Conservation (phyloP, 2,888 invertebrate species). For the Teleogryllus oceanicus region DNA sequence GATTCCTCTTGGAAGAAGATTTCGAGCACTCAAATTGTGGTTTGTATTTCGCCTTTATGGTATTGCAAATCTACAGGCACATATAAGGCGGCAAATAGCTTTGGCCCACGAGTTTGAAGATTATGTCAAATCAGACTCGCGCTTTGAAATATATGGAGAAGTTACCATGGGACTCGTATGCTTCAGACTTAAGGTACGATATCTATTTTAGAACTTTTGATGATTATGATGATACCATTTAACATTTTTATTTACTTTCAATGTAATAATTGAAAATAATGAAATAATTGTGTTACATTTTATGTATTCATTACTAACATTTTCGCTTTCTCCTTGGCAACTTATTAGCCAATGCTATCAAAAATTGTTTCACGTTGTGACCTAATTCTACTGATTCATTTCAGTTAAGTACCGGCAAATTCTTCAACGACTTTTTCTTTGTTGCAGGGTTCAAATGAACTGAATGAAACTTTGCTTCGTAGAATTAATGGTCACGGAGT, state of each 20-base stretch:
- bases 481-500: conserved; percentile 84
- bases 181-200: conserved; percentile 76
- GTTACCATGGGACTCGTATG: conserved; percentile 94
- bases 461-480: conserved; percentile 76
- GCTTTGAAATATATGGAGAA: conserved; percentile 87
- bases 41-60: conserved; percentile 90
- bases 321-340: too few species aligned
- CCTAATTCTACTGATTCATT: too few species aligned
- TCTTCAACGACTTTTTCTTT: not conserved
- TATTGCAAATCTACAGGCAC: conserved; percentile 78
- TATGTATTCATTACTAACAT: too few species aligned
- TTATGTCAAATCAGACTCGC: conserved; percentile 67
- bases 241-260: not conserved
- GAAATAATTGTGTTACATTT: too few species aligned
- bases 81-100: conserved; percentile 79
- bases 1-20: conserved; percentile 89
- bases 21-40: conserved; percentile 91
- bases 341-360: too few species aligned
- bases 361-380: too few species aligned
- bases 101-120: conserved; percentile 85
- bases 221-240: not conserved
- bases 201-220: not conserved
- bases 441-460: conserved; percentile 66
- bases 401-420: too few species aligned
- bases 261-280: not conserved